Base-by-base conservation (phyloP, 2,888 invertebrate species). In the Ferrisia virgata region DNA sequence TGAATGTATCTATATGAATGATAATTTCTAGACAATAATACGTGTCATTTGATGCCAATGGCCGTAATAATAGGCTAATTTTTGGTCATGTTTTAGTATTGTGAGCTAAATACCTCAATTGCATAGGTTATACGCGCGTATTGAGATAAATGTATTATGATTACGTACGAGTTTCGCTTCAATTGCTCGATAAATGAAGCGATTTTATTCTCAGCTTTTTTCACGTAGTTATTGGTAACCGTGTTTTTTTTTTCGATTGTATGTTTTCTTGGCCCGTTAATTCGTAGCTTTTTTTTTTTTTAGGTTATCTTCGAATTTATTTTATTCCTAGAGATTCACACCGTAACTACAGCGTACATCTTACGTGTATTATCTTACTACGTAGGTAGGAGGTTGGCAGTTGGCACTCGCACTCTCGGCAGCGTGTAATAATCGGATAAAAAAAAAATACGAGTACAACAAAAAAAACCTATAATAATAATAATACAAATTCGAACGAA, bases 391-490 rank as follows among this genome's bases (percentile, higher is more conserved):
- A n/a, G n/a, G n/a, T n/a, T n/a, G n/a, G n/a, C n/a, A n/a, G n/a
- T n/a, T n/a, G n/a, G n/a, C n/a, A n/a, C n/a, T n/a, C n/a, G n/a
- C n/a, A n/a, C n/a, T n/a, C 8, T 36, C 36, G 36, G 47, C 8
- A 47, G 0, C 8, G 8, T 36, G 8, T 64, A 64, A 64, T 64
- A 64, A 64, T 64, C 58, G 28, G 11, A 28, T 28, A 28, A 22
- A 15, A 64, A 39, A 53, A 28, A 64, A 64, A 64, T 25, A 64
- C 8, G 28, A 22, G 2, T 2, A 22, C 9, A 64, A 64, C 25
- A 64, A 64, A 64, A 64, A 53, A 47, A 47, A 47, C 47, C 47
- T 47, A 47, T 64, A 64, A 64, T 64, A 64, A 64, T 64, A 64
- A 64, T 64, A 64, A 43, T 43, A 13, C 25, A 64, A 64, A 64